These are phyloP conservation scores for Accipiter virgatus DNA, from an alignment of 2,113 vertebrate species.

Conservation along the genomic window DNA sequence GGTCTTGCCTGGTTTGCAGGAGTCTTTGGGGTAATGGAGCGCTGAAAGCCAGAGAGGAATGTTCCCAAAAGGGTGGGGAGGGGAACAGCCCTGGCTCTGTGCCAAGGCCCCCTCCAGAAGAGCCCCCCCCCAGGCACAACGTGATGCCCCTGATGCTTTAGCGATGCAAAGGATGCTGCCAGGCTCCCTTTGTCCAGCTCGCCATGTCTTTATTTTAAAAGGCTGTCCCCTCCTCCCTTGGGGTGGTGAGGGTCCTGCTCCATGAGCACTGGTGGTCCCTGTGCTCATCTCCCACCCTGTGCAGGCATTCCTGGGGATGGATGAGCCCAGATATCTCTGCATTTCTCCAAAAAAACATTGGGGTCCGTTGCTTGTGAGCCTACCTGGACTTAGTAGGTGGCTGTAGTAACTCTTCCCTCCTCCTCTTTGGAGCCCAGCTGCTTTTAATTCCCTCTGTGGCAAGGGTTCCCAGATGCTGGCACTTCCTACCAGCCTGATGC, in stretches of 20 bases:
- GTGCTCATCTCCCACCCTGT: neutral
- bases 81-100: neutral
- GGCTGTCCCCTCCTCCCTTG: neutral
- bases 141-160: fast-evolving
- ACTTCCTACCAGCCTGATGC: neutral
- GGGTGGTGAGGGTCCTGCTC: neutral
- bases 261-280: neutral
- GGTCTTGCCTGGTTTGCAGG: neutral
- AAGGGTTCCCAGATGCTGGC: neutral
- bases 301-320: neutral
- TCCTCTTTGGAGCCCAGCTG: neutral
- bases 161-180: neutral
- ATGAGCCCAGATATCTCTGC: neutral
- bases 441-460: neutral
- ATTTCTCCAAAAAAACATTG: neutral
- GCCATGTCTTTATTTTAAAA: neutral
- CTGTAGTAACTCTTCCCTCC: neutral
- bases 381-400: neutral
- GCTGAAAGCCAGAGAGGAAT: neutral
- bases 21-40: neutral
- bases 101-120: neutral
- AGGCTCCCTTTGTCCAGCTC: neutral
- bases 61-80: neutral
- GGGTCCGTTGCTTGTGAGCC: fast-evolving
- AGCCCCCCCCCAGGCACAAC: neutral